Conservation (phyloP, 2,113 vertebrate genomes). For the Limnothrissa miodon region DNA sequence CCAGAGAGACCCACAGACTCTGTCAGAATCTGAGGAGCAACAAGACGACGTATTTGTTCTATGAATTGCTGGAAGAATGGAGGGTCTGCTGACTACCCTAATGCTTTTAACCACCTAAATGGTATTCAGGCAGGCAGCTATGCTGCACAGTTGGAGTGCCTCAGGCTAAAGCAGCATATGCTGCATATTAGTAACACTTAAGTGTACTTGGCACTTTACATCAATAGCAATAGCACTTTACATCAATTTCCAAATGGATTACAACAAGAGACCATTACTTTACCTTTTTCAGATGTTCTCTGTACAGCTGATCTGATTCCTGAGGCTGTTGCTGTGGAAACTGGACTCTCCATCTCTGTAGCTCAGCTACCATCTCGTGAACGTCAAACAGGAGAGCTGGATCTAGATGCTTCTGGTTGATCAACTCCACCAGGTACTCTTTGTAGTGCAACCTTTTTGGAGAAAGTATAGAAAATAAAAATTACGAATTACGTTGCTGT, state of each 20-base stretch:
- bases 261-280: conserved; percentile 29
- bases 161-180: background rate
- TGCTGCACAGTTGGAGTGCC: background rate
- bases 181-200: background rate
- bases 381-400: conserved; percentile 58
- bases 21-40: conserved; percentile 51
- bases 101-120: background rate
- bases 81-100: too few species aligned
- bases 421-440: conserved; percentile 68
- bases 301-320: conserved; percentile 52
- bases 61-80: background rate
- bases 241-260: background rate
- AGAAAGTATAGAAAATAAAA: background rate
- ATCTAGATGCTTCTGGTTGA: conserved; percentile 62
- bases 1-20: conserved; percentile 47
- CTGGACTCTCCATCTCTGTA: conserved; percentile 59
- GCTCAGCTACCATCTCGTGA: conserved; percentile 57
- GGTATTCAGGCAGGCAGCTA: background rate
- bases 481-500: too few species aligned
- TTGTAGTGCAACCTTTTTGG: conserved; percentile 69
- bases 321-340: conserved; percentile 48
- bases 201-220: background rate
- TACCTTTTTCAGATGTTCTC: conserved; percentile 60
- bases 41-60: background rate
- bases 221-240: background rate